These are phyloP conservation scores for Frieseomelitta varia DNA, from an alignment of 1,140 invertebrate genomes.

Conservation along the genomic window DNA sequence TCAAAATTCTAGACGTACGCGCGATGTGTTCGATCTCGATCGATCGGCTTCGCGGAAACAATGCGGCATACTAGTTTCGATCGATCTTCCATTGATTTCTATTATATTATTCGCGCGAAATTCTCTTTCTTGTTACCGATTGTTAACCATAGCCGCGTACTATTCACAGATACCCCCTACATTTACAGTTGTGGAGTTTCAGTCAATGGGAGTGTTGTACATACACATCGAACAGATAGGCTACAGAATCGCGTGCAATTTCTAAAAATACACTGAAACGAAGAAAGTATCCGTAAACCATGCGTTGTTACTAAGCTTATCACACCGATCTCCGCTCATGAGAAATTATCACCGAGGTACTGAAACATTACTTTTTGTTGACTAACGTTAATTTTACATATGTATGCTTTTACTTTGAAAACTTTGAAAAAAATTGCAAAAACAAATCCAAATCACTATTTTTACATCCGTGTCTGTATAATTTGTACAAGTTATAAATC, in stretches of 20 bases:
- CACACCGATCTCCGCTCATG: background rate
- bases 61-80: background rate
- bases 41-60: background rate
- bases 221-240: background rate
- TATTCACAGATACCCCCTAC: constrained; percentile 5
- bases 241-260: background rate
- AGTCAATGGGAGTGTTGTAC: background rate
- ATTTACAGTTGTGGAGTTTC: constrained; percentile 26
- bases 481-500: background rate
- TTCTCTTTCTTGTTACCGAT: background rate
- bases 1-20: background rate
- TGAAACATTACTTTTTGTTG: background rate
- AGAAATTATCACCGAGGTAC: background rate
- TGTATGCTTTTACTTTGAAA: background rate
- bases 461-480: background rate
- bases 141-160: constrained; percentile 1
- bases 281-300: background rate
- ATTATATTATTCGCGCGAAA: background rate
- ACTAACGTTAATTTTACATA: constrained; percentile 3
- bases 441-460: background rate
- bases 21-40: constrained; percentile 18
- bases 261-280: background rate
- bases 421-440: background rate
- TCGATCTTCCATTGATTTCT: background rate
- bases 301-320: background rate